Base-by-base conservation (phyloP, 53 echinoderm and acorn worm species). In the Crossaster papposus region DNA sequence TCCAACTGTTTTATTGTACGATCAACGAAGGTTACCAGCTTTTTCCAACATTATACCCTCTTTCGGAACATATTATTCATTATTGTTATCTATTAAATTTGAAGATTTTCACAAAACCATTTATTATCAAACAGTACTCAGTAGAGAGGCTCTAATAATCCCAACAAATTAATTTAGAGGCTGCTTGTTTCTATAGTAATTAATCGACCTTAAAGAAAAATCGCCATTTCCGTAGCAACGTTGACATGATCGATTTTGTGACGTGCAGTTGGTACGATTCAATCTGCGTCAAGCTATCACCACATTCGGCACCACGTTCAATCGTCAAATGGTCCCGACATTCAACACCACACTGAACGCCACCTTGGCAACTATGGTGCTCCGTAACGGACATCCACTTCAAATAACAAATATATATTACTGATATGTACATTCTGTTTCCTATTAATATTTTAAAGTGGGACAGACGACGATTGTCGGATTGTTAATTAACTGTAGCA, bases 221-320 rank as follows among this genome's bases (percentile, higher is more conserved):
- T 72, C 1, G 5, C 44, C 77, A 87, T 87, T 87, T 87, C 87
- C 87, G 87, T 87, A 54, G 87, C 87, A 87, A 87, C 87, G 87
- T 87, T 87, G 75, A 87, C 87, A 87, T 77, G 3, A 37, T 86
- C n/a, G n/a, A n/a, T n/a, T n/a, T n/a, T n/a, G 26, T 87, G 77
- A 87, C 87, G 87, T 87, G 87, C 44, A 44, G 44, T 9, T 44
- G 44, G 44, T 44, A 44, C n/a, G n/a, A n/a, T n/a, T n/a, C n/a
- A n/a, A n/a, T n/a, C n/a, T n/a, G n/a, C n/a, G n/a, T n/a, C n/a
- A n/a, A n/a, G n/a, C n/a, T n/a, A n/a, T n/a, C n/a, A n/a, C n/a
- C n/a, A n/a, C n/a, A n/a, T n/a, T n/a, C n/a, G n/a, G n/a, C n/a
- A n/a, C n/a, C n/a, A n/a, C n/a, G n/a, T n/a, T n/a, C n/a, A n/a